Evolutionary conservation across 2,113 vertebrate species (phyloP).

Genomic region (Halichoerus grypus): DNA sequence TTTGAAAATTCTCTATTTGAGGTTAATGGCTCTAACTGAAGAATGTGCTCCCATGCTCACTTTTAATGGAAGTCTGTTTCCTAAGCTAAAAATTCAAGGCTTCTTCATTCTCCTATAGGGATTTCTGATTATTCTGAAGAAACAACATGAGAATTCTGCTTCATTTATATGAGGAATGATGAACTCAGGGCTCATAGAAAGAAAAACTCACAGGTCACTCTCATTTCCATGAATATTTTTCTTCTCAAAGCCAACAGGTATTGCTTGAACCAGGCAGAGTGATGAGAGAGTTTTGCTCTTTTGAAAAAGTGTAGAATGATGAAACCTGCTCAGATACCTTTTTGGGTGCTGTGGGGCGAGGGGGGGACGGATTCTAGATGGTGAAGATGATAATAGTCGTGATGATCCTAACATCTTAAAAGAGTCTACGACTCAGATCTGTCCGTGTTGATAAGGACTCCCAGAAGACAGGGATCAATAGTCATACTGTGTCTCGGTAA

Average conservation of each 20-base stretch:
- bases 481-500: not conserved
- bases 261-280: not conserved
- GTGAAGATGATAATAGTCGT: not conserved
- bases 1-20: constrained; percentile 29
- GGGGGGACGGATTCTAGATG: not conserved
- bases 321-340: not conserved
- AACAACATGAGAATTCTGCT: not conserved
- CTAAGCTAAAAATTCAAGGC: not conserved
- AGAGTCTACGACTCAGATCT: not conserved
- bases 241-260: not conserved
- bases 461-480: not conserved
- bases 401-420: not conserved
- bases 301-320: not conserved
- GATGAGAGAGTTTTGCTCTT: not conserved
- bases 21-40: not conserved
- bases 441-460: not conserved
- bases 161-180: not conserved
- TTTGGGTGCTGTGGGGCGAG: not conserved
- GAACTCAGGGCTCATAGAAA: not conserved
- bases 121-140: not conserved
- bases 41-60: not conserved
- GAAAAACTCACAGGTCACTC: not conserved
- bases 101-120: not conserved
- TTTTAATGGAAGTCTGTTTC: not conserved
- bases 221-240: not conserved